Conservation (phyloP, 2,113 vertebrate species). For the Gasterosteus nipponicus region DNA sequence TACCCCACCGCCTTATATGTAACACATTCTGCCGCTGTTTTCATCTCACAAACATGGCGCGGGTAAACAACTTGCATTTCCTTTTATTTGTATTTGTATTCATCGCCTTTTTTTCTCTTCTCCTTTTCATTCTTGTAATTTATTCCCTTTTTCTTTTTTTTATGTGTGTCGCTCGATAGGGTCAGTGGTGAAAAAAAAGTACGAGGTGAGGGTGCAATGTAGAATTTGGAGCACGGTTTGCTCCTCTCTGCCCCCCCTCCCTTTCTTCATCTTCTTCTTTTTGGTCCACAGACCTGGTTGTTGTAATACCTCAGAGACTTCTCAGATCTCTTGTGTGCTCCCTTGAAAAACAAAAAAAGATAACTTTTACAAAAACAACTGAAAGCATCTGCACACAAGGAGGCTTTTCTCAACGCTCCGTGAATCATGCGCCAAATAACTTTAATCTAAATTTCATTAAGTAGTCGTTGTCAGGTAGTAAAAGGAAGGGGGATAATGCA, state of each 20-base stretch:
- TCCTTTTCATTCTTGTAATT: conserved; percentile 18
- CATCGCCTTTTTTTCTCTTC: conserved; percentile 17
- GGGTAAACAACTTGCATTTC: conserved; percentile 87
- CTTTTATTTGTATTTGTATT: conserved; percentile 58
- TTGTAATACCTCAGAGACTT: conserved; percentile 91
- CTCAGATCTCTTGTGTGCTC: conserved; percentile 88
- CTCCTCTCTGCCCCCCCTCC: conserved; percentile 74
- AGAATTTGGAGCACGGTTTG: conserved; percentile 65
- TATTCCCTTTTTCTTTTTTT: conserved; percentile 77
- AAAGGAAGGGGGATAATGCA: conserved; percentile 95
- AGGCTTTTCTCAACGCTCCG: conserved; percentile 86
- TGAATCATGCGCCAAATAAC: conserved; percentile 99
- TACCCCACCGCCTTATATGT: conserved; percentile 99
- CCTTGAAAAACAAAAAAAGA: conserved; percentile 75
- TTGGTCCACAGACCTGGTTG: conserved; percentile 90
- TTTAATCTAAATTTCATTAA: conserved; percentile 99
- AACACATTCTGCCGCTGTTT: conserved; percentile 97
- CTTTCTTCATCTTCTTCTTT: conserved; percentile 56
- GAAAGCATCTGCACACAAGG: conserved; percentile 90
- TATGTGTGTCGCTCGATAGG: conserved; percentile 42
- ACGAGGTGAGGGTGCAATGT: conserved; percentile 25
- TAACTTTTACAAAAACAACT: conserved; percentile 76
- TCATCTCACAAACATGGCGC: conserved; percentile 95
- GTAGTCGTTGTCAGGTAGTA: conserved; percentile 99
- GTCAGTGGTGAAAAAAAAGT: conserved; percentile 40